phyloP scores from a whole-genome alignment of 2,888 invertebrate species.

The Caradrina clavipalpis region DNA sequence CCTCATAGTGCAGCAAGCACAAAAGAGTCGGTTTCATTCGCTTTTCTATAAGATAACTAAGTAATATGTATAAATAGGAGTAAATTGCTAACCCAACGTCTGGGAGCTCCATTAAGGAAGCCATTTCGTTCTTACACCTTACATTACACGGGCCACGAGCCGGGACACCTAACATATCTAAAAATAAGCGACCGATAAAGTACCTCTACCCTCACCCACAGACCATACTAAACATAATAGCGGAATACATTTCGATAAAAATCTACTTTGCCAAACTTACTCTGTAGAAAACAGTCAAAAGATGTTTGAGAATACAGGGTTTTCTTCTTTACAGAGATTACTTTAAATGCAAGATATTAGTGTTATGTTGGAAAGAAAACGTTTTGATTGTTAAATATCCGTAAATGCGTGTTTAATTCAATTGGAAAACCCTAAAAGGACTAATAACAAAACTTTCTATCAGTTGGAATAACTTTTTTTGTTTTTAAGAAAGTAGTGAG shows the following conservation, averaged over 20 bases:
- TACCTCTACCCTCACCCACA: conserved; percentile 27
- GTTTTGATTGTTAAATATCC: not conserved
- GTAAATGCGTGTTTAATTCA: not conserved
- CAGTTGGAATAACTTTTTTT: not conserved
- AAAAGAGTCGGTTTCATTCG: conserved; percentile 2
- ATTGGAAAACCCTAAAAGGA: too few relatives aligned
- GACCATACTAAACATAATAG: conserved; percentile 16
- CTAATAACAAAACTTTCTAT: too few relatives aligned
- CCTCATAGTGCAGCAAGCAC: not conserved
- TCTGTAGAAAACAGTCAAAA: conserved; percentile 3
- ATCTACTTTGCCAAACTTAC: conserved; percentile 10
- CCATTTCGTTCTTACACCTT: conserved; percentile 52
- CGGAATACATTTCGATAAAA: conserved; percentile 25
- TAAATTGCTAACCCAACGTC: conserved; percentile 35
- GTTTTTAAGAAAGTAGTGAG: not conserved
- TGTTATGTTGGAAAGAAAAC: not conserved
- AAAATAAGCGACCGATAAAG: conserved; percentile 46
- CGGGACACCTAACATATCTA: conserved; percentile 44
- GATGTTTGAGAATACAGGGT: not conserved
- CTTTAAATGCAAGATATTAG: not conserved
- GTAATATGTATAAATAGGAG: conserved; percentile 42
- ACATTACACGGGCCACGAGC: conserved; percentile 41
- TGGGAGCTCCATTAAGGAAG: conserved; percentile 48
- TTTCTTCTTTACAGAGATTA: not conserved
- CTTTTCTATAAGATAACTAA: conserved; percentile 21